Evolutionary conservation across 2,888 invertebrate species (phyloP).

Genomic region (Serrognathus titanus): DNA sequence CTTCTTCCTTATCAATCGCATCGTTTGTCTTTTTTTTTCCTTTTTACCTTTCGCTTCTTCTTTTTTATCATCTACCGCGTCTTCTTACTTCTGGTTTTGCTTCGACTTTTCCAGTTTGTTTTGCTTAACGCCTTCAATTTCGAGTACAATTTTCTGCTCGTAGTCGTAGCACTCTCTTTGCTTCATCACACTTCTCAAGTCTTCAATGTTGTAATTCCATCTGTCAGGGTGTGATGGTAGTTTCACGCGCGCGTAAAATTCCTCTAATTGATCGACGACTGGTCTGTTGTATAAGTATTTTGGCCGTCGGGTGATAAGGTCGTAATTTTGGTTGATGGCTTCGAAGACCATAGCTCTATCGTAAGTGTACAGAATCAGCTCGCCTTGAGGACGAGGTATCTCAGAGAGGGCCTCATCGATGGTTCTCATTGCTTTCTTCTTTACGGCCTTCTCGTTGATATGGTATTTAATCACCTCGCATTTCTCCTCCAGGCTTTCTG

Average conservation of each 20-base stretch:
- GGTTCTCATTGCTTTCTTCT: slow-evolving; percentile 27
- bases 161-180: slow-evolving; percentile 26
- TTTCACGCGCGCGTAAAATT: slow-evolving; percentile 29
- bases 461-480: slow-evolving; percentile 17
- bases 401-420: slow-evolving; percentile 22
- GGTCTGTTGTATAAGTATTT: slow-evolving; percentile 33
- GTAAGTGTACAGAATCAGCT: slow-evolving; percentile 19
- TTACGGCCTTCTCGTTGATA: slow-evolving; percentile 24
- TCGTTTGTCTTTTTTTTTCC: too few relatives aligned
- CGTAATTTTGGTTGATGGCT: slow-evolving; percentile 29
- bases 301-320: slow-evolving; percentile 19
- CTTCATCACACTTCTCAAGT: slow-evolving; percentile 25
- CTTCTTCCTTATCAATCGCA: background rate
- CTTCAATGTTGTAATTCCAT: slow-evolving; percentile 34
- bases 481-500: slow-evolving; percentile 9
- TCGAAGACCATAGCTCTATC: slow-evolving; percentile 34
- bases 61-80: slow-evolving; percentile 12
- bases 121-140: slow-evolving; percentile 7
- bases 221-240: slow-evolving; percentile 20
- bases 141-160: slow-evolving; percentile 6
- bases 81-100: background rate
- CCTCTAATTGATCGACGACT: slow-evolving; percentile 30
- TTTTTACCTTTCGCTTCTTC: slow-evolving; percentile 7
- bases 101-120: slow-evolving; percentile 13
- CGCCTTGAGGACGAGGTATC: slow-evolving; percentile 10